Evolutionary conservation across 2,888 invertebrate species (phyloP).

Genomic region (Deilephila porcellus): DNA sequence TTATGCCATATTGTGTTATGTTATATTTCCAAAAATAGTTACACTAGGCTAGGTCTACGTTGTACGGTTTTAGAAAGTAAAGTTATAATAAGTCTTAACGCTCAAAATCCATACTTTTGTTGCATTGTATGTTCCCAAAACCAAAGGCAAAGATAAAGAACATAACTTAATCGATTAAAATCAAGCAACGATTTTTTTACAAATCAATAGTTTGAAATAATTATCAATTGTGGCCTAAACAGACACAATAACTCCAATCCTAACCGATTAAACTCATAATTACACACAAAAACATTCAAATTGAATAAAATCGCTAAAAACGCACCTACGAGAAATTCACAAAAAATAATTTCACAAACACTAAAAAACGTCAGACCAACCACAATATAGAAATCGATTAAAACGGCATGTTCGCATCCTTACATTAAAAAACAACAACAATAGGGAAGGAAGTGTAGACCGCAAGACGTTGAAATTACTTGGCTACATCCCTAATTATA

Average conservation of each 20-base stretch:
- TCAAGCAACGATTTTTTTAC: too few species aligned
- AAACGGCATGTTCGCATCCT: conserved; percentile 53
- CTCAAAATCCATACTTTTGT: too few species aligned
- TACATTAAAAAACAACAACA: conserved; percentile 65
- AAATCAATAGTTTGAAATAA: conserved; percentile 5
- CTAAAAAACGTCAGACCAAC: conserved; percentile 56
- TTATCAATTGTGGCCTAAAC: conserved; percentile 8
- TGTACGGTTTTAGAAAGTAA: too few species aligned
- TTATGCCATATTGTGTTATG: too few species aligned
- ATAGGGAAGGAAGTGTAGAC: conserved; percentile 79
- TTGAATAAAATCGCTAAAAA: neutral
- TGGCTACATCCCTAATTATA: conserved; percentile 77
- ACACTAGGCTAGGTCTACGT: too few species aligned
- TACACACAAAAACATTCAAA: neutral
- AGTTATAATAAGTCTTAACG: too few species aligned
- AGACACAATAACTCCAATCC: neutral
- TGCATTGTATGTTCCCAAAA: too few species aligned
- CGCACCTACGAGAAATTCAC: conserved; percentile 32
- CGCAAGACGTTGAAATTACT: conserved; percentile 76
- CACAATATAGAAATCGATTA: conserved; percentile 81
- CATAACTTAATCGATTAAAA: too few species aligned
- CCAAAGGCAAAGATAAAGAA: too few species aligned
- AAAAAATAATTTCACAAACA: conserved; percentile 41
- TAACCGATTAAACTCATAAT: neutral
- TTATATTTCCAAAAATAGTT: too few species aligned